phyloP scores from a whole-genome alignment of 1,140 invertebrate species.

The Achroia grisella region DNA sequence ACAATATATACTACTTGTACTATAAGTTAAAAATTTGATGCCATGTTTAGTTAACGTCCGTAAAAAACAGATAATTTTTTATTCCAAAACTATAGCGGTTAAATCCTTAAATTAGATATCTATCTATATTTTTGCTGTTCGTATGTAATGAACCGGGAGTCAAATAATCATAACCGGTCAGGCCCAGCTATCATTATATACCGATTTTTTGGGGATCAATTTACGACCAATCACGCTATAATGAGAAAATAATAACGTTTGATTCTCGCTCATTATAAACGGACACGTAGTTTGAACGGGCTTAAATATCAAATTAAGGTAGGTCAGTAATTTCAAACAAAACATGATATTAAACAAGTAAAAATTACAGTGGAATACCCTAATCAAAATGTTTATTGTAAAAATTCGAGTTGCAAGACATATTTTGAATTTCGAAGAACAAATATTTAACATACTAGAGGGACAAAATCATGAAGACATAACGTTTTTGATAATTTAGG shows the following conservation, averaged over 20 bases:
- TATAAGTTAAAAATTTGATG: too few species aligned
- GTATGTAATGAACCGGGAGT: slow-evolving; percentile 10
- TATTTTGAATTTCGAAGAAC: too few species aligned
- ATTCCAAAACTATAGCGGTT: too few species aligned
- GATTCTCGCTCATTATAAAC: slow-evolving; percentile 45
- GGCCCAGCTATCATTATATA: slow-evolving; percentile 52
- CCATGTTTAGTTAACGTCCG: too few species aligned
- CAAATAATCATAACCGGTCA: slow-evolving; percentile 11
- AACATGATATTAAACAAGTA: slow-evolving; percentile 17
- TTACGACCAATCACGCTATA: slow-evolving; percentile 49
- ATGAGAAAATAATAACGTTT: slow-evolving; percentile 61
- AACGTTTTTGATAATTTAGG: too few species aligned
- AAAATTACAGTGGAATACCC: slow-evolving; percentile 20
- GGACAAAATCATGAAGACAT: too few species aligned
- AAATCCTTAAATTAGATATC: too few species aligned
- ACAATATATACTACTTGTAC: too few species aligned
- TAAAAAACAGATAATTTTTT: too few species aligned
- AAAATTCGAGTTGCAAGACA: too few species aligned
- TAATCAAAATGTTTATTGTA: slow-evolving; percentile 4
- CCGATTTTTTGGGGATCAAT: slow-evolving; percentile 32
- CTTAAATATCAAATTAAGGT: slow-evolving; percentile 22
- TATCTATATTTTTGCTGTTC: background rate
- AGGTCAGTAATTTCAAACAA: slow-evolving; percentile 17
- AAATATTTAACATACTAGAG: too few species aligned
- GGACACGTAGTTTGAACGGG: slow-evolving; percentile 25